Conservation (phyloP, 2,888 invertebrate genomes). For the Ditula angustiorana region DNA sequence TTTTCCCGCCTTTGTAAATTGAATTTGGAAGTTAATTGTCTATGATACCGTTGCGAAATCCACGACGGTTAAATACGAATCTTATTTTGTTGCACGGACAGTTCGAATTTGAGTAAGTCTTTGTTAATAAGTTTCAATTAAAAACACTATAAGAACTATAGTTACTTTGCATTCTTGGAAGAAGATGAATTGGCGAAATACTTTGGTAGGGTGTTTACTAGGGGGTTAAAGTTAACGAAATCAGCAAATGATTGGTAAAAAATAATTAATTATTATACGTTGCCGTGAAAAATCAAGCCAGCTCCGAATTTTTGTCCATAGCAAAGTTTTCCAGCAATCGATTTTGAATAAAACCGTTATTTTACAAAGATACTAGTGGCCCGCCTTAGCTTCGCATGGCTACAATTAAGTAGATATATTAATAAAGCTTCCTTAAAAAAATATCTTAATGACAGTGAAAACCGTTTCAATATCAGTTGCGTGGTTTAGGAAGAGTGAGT, state of each 20-base stretch:
- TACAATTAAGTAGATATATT: too few relatives aligned
- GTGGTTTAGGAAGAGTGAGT: too few relatives aligned
- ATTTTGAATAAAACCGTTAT: too few relatives aligned
- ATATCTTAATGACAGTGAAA: too few relatives aligned
- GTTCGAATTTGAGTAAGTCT: not conserved
- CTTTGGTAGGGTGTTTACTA: constrained; percentile 1
- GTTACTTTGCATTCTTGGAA: constrained; percentile 19
- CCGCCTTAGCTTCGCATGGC: too few relatives aligned
- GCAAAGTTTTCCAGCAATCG: too few relatives aligned
- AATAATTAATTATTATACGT: too few relatives aligned
- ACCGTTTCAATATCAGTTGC: too few relatives aligned
- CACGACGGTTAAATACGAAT: not conserved
- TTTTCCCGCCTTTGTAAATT: constrained; percentile 39
- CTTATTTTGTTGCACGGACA: not conserved
- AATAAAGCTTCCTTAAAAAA: too few relatives aligned
- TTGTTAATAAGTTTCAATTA: constrained; percentile 19
- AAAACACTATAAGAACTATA: constrained; percentile 29
- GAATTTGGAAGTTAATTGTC: constrained; percentile 37
- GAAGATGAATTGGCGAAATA: constrained; percentile 11
- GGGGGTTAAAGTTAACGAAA: not conserved
- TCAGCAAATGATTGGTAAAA: not conserved
- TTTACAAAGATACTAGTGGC: too few relatives aligned
- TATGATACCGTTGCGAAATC: constrained; percentile 24
- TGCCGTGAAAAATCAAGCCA: too few relatives aligned
- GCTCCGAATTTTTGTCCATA: too few relatives aligned